Evolutionary conservation across 2,797 vertebrate genomes (phyloP), one percentile per base, ranked within the genome.

Genomic region (Parambassis ranga): DNA sequence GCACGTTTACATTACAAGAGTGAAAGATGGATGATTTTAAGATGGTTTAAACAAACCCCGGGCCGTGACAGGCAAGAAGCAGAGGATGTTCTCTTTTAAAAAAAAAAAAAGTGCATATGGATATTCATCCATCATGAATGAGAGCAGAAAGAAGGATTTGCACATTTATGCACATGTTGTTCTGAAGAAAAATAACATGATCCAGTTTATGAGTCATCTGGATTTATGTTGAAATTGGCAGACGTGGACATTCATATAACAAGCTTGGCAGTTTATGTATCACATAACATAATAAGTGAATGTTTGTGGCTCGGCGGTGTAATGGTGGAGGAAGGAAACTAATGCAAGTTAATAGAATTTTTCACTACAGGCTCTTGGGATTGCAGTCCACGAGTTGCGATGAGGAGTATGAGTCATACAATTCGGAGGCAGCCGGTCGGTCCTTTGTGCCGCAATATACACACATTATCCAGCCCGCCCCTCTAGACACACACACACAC

Each of bases 401-500:
- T 48, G 77, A 72, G 79, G 81, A 87, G n/a, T n/a, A n/a, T 90
- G 89, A 92, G 83, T 91, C 88, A 88, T 78, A 71, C 74, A 59
- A 66, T 69, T 83, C 41, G 30, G 79, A 83, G 71, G 70, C 84
- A 81, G 85, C 77, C 65, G 56, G 63, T 75, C 38, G 55, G 43
- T 72, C 63, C 50, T 85, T 81, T 82, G 75, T 86, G 81, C 77
- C 6, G 68, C 85, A 75, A 75, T 70, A 70, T 74, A 70, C 72
- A 87, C 79, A 78, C 63, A 77, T 81, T 78, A 69, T 44, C 46
- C 50, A 49, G 57, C 60, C 64, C 18, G 9, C 33, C 68, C 51
- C 57, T 53, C 36, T 23, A 65, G 56, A 75, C 32, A 26, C 31
- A 39, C 50, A 42, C 44, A 49, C 18, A 47, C 18, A 42, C 38